Percentiles rank a stretch among this genome's conserved stretches.
Evolutionary conservation across 2,888 invertebrate genomes (phyloP).

Genomic region (Scaptomyza reducta): DNA sequence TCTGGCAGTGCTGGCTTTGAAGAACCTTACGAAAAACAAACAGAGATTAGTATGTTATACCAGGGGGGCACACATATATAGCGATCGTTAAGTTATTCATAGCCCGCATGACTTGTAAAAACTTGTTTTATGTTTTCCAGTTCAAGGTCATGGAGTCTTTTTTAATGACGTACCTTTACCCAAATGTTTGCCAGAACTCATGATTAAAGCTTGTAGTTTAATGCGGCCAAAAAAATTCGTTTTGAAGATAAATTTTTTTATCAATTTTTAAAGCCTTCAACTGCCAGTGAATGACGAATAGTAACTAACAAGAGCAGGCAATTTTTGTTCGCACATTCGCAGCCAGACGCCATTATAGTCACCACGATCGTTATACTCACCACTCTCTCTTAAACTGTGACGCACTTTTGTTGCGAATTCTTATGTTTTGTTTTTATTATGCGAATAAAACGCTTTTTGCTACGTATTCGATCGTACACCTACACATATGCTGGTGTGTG

Average conservation of each 20-base stretch:
- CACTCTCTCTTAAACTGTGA: conserved; percentile 15
- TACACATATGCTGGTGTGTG: conserved; percentile 1
- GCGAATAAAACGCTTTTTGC: conserved; percentile 63
- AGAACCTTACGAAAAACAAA: conserved; percentile 87
- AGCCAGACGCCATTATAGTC: neutral
- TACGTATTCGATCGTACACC: conserved; percentile 48
- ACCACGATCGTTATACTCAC: neutral
- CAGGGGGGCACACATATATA: neutral
- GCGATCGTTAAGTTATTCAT: neutral
- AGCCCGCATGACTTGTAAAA: conserved; percentile 3
- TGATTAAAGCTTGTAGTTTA: conserved; percentile 30
- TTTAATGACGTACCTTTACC: conserved; percentile 54
- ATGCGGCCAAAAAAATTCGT: conserved; percentile 23
- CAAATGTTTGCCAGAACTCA: conserved; percentile 63
- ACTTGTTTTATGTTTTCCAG: conserved; percentile 21
- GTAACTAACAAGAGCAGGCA: conserved; percentile 22
- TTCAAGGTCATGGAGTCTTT: conserved; percentile 5
- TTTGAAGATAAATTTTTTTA: neutral
- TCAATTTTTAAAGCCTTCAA: neutral
- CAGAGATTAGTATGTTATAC: neutral
- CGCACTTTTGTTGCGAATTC: conserved; percentile 26
- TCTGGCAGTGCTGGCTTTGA: conserved; percentile 86
- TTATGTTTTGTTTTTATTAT: conserved; percentile 46
- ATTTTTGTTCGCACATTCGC: neutral
- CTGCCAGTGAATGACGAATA: conserved; percentile 16